Percentiles rank a stretch among this genome's conserved stretches.
These are phyloP conservation scores for Palloptera scutellata DNA, from an alignment of 2,888 invertebrate species.

Conservation along the genomic window DNA sequence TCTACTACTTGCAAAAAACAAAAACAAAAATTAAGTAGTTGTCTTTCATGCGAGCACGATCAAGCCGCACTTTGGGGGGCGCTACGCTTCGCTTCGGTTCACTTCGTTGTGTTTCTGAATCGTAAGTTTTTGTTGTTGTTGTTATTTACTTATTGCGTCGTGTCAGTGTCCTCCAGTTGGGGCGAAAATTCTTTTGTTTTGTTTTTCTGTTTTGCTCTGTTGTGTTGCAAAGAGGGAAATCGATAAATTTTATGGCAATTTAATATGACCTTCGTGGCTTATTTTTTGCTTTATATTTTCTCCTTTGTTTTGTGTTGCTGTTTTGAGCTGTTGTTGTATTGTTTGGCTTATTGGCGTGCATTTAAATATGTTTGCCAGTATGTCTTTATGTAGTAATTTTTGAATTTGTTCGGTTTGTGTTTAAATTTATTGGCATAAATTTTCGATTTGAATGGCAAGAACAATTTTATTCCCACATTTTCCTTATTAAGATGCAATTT, in stretches of 20 bases:
- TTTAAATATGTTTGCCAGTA: constrained; percentile 25
- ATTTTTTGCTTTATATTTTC: constrained; percentile 28
- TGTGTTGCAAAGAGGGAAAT: constrained; percentile 49
- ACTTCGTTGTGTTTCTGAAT: constrained; percentile 7
- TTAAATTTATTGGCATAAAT: too few species aligned
- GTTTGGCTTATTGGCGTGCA: constrained; percentile 11
- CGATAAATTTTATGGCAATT: constrained; percentile 62
- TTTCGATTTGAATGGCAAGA: too few species aligned
- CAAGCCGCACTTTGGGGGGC: background rate
- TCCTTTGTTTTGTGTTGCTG: constrained; percentile 8
- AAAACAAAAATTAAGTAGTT: too few species aligned
- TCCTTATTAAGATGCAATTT: too few species aligned
- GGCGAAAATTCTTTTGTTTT: background rate
- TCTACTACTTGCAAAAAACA: background rate
- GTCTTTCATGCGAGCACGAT: background rate
- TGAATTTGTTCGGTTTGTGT: too few species aligned
- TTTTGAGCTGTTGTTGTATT: background rate
- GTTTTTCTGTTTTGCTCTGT: constrained; percentile 26
- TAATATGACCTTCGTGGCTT: constrained; percentile 62
- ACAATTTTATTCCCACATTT: too few species aligned
- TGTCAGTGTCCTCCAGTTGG: constrained; percentile 42
- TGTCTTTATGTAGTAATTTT: constrained; percentile 18
- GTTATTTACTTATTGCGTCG: constrained; percentile 24
- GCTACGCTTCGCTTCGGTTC: background rate
- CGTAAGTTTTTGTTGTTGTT: constrained; percentile 18